Evolutionary conservation across 2,888 invertebrate genomes (phyloP).

Genomic region (Palloptera scutellata): DNA sequence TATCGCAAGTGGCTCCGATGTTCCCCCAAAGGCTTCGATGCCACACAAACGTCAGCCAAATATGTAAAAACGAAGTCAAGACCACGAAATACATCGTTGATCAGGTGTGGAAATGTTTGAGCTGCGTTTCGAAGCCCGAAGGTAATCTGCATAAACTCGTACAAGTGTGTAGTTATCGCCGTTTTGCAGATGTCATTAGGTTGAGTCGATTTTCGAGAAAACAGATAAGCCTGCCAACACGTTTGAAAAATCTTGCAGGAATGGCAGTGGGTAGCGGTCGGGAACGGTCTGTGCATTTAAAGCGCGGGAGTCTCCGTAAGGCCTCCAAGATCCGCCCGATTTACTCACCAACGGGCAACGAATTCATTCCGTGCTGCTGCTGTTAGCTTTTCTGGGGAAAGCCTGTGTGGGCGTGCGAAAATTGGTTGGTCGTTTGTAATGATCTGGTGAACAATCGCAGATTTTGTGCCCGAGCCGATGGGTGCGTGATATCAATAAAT

Average conservation of each 20-base stretch:
- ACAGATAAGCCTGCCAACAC: conserved; percentile 17
- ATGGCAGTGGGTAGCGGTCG: conserved; percentile 21
- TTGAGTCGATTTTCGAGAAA: conserved; percentile 27
- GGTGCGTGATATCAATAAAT: no score
- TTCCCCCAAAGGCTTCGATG: conserved; percentile 15
- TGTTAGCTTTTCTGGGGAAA: conserved; percentile 45
- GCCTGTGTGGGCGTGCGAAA: conserved; percentile 29
- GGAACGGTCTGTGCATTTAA: conserved; percentile 25
- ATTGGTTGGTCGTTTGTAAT: not conserved
- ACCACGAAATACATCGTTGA: conserved; percentile 25
- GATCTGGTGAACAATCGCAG: conserved; percentile 3
- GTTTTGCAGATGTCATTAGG: conserved; percentile 25
- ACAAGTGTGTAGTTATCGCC: conserved; percentile 16
- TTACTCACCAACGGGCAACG: conserved; percentile 47
- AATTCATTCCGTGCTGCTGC: conserved; percentile 16
- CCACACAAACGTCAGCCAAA: conserved; percentile 26
- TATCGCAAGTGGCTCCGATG: conserved; percentile 10
- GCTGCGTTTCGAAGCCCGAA: conserved; percentile 25
- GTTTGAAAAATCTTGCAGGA: conserved; percentile 19
- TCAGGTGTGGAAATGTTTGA: conserved; percentile 38
- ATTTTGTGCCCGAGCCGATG: conserved; percentile 11
- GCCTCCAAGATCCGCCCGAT: conserved; percentile 30
- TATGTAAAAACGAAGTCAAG: conserved; percentile 21
- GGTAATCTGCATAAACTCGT: not conserved
- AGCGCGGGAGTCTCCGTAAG: conserved; percentile 35